Conservation (phyloP, 1,140 invertebrate genomes). For the Drosophila obscura region DNA sequence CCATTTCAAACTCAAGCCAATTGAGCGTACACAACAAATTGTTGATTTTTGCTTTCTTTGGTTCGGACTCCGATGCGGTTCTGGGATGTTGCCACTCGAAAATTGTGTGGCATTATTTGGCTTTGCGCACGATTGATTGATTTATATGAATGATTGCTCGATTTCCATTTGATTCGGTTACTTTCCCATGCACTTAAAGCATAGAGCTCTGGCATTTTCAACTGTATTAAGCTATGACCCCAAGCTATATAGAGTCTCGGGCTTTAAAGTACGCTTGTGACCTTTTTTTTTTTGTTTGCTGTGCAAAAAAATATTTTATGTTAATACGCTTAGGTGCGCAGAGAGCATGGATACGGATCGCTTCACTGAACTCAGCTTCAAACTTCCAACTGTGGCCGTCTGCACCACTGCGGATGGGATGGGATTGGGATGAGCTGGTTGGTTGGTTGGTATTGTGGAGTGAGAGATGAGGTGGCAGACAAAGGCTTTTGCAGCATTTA, state of each 20-base stretch:
- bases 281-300: slow-evolving; percentile 26
- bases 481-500: slow-evolving; percentile 72
- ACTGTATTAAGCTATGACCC: background rate
- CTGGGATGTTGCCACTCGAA: slow-evolving; percentile 22
- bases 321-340: slow-evolving; percentile 42
- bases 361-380: slow-evolving; percentile 40
- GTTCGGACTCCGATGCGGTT: slow-evolving; percentile 19
- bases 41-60: slow-evolving; percentile 57
- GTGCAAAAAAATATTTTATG: slow-evolving; percentile 41
- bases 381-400: slow-evolving; percentile 19
- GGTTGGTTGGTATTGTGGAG: background rate
- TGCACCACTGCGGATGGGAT: slow-evolving; percentile 6
- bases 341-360: slow-evolving; percentile 22
- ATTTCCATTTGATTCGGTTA: slow-evolving; percentile 55
- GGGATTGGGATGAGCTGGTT: too few species aligned
- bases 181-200: slow-evolving; percentile 80
- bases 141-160: slow-evolving; percentile 53
- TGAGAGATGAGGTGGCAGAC: slow-evolving; percentile 20
- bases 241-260: background rate
- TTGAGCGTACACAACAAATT: slow-evolving; percentile 62
- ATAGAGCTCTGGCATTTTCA: background rate
- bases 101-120: slow-evolving; percentile 42
- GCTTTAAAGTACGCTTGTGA: slow-evolving; percentile 16
- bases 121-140: slow-evolving; percentile 64
- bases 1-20: slow-evolving; percentile 41